These are phyloP conservation scores for Drosophila siamana DNA, from an alignment of 2,888 invertebrate species.

Conservation along the genomic window DNA sequence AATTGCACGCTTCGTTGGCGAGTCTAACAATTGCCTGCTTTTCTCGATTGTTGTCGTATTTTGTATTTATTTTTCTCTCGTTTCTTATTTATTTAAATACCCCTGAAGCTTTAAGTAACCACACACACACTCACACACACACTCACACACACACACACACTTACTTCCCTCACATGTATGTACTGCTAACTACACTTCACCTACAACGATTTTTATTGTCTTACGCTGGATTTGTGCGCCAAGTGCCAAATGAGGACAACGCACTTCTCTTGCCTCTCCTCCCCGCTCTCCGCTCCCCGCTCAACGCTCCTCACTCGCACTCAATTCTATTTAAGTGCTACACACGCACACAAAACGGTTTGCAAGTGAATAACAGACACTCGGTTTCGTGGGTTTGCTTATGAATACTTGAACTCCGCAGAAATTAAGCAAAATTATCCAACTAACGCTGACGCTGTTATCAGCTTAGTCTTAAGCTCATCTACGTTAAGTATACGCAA, in stretches of 20 bases:
- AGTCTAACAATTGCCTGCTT: slow-evolving; percentile 34
- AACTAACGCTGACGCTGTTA: no score
- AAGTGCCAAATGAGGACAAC: slow-evolving; percentile 77
- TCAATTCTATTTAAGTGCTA: slow-evolving; percentile 80
- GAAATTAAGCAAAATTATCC: background rate
- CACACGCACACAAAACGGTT: slow-evolving; percentile 32
- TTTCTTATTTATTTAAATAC: slow-evolving; percentile 44
- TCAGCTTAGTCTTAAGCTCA: no score
- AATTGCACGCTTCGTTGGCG: slow-evolving; percentile 14
- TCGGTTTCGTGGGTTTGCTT: slow-evolving; percentile 31
- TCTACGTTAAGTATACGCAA: no score
- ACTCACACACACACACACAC: background rate
- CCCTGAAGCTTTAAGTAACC: slow-evolving; percentile 50
- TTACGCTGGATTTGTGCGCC: slow-evolving; percentile 70
- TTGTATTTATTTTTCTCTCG: background rate
- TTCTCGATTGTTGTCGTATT: slow-evolving; percentile 40
- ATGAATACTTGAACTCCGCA: background rate
- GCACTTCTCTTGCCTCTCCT: slow-evolving; percentile 40
- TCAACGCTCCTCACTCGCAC: slow-evolving; percentile 68
- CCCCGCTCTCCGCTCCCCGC: no score
- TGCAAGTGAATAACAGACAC: slow-evolving; percentile 9
- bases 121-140: slow-evolving; percentile 15
- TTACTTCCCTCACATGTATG: background rate
- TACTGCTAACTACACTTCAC: slow-evolving; percentile 47
- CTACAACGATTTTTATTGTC: slow-evolving; percentile 69